These are phyloP conservation scores for Takifugu ocellatus DNA, from an alignment of 2,797 vertebrate genomes.

Conservation along the genomic window DNA sequence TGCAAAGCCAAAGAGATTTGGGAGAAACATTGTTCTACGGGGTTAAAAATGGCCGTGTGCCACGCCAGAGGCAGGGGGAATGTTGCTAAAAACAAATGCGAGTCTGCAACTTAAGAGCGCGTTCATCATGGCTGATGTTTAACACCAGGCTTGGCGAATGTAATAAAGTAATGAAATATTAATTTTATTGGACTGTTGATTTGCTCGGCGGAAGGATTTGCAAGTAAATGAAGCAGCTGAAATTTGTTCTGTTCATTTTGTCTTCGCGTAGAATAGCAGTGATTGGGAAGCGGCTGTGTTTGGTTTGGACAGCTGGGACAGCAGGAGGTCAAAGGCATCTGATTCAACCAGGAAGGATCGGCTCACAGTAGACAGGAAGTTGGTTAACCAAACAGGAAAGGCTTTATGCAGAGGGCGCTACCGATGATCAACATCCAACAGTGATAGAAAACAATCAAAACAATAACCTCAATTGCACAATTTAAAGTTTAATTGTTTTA, in stretches of 20 bases:
- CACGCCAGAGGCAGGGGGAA: slow-evolving; percentile 63
- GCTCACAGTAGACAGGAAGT: slow-evolving; percentile 65
- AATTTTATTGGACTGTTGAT: slow-evolving; percentile 40
- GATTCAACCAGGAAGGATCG: slow-evolving; percentile 67
- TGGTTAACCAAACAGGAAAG: slow-evolving; percentile 65
- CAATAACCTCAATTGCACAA: background rate
- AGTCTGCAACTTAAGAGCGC: slow-evolving; percentile 45
- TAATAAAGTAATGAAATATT: slow-evolving; percentile 68
- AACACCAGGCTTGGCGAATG: slow-evolving; percentile 41
- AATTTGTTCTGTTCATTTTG: slow-evolving; percentile 12
- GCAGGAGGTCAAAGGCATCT: slow-evolving; percentile 63
- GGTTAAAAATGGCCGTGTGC: slow-evolving; percentile 72
- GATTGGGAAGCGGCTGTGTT: slow-evolving; percentile 47
- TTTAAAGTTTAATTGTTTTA: background rate
- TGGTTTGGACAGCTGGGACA: slow-evolving; percentile 42
- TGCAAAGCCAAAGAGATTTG: slow-evolving; percentile 71
- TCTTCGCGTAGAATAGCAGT: slow-evolving; percentile 36
- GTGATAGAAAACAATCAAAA: slow-evolving; percentile 26
- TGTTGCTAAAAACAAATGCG: slow-evolving; percentile 40
- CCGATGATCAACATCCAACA: slow-evolving; percentile 34
- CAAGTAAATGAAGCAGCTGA: slow-evolving; percentile 23
- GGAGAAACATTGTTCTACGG: slow-evolving; percentile 72
- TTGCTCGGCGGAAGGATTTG: slow-evolving; percentile 30
- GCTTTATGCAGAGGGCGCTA: slow-evolving; percentile 49
- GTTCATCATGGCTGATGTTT: slow-evolving; percentile 61